These are phyloP conservation scores for Chloroclysta siterata DNA, from an alignment of 2,888 invertebrate genomes.

Conservation along the genomic window DNA sequence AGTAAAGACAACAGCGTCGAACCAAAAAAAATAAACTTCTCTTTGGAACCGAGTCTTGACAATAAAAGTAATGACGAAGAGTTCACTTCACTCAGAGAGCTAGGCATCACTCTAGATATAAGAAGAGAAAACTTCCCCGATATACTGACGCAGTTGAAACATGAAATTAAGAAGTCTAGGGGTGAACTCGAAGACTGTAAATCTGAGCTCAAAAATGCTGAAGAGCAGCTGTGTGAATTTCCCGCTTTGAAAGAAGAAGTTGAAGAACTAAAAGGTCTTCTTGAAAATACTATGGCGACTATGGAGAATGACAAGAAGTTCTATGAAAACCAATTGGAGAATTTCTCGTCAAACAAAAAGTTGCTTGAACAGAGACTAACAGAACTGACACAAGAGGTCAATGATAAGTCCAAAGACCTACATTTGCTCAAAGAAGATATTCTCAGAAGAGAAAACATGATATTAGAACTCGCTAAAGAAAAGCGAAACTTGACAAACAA, in stretches of 20 bases:
- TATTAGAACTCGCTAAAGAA: constrained; percentile 83
- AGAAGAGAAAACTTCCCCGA: constrained; percentile 77
- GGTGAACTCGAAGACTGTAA: constrained; percentile 82
- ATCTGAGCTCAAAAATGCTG: constrained; percentile 80
- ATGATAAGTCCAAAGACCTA: constrained; percentile 81
- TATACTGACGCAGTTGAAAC: constrained; percentile 73
- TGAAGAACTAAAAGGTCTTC: constrained; percentile 73
- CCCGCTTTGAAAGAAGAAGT: constrained; percentile 78
- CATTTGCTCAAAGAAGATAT: constrained; percentile 84
- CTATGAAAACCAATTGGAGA: constrained; percentile 83
- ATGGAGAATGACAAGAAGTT: constrained; percentile 84
- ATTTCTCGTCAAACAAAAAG: constrained; percentile 79
- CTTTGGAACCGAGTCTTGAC: constrained; percentile 65
- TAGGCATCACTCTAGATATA: constrained; percentile 78
- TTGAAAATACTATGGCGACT: constrained; percentile 80
- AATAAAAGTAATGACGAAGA: constrained; percentile 70
- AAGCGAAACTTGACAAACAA: constrained; percentile 81
- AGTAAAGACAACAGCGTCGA: constrained; percentile 71
- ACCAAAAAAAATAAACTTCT: constrained; percentile 80
- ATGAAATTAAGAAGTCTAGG: constrained; percentile 84
- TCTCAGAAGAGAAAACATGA: constrained; percentile 84
- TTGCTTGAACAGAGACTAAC: constrained; percentile 83
- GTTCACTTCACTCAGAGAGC: constrained; percentile 81
- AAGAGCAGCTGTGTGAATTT: constrained; percentile 82
- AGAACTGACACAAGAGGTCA: constrained; percentile 83